Evolutionary conservation across 2,113 vertebrate species (phyloP), one percentile per base, ranked within the genome.

Genomic region (Lonchura striata): DNA sequence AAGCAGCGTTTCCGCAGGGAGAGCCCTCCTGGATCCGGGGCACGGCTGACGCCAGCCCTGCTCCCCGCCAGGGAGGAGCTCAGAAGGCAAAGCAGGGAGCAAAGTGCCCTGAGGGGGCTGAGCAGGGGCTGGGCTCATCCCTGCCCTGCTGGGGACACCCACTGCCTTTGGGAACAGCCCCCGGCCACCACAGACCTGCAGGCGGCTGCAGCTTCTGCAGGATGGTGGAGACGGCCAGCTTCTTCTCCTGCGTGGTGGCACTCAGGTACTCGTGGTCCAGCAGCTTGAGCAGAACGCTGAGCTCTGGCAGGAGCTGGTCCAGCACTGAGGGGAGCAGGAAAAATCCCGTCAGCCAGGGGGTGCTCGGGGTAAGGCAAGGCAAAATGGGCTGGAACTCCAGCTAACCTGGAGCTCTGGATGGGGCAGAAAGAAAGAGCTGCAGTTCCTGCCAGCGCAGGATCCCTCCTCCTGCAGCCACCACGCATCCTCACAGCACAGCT

Each of bases 261-360:
- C 99, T 99, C 97, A 99, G 98, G 37, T 98, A 98, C 96, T 99
- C 99, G 0, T 98, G 98, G 94, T 99, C 99, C 97, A 99, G 96
- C 97, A 99, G 98, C 97, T 98, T 99, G 88, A 99, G 98, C 71
- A 99, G 97, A 59, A 98, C 46, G 1, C 97, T 98, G 76, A 99
- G 98, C 97, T 99, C 99, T 3, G 97, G 98, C 70, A 99, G 97
- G 60, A 99, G 99, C 78, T 99, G 98, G 95, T 99, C 99, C 96
- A 99, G 97, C 91, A 97, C 99, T 98, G 95, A 54, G 70, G 90
- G 72, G 42, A 95, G 85, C 86, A 95, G 79, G 46, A 42, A 70
- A 94, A 82, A 71, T 28, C 46, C 61, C 0, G 0, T 75, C 60
- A 94, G 59, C 15, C 42, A 49, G 15, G n/a, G 23, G 18, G 33